These are phyloP conservation scores for Pygoscelis adeliae DNA, from an alignment of 2,113 vertebrate genomes.

Conservation along the genomic window DNA sequence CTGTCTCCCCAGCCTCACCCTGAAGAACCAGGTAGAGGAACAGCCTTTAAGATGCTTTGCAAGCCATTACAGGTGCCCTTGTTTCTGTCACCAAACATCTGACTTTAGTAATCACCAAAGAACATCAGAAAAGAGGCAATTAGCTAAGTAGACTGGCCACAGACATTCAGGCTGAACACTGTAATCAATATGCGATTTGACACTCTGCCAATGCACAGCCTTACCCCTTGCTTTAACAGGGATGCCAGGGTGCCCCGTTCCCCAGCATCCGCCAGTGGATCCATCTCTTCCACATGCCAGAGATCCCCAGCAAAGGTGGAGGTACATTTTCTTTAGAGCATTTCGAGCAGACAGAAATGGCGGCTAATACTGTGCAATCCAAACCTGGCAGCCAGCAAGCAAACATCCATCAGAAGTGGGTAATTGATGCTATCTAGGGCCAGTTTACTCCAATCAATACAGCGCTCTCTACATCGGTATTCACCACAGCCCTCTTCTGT, in stretches of 20 bases:
- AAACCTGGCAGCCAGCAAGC: slow-evolving; percentile 4
- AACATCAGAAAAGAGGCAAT: not conserved
- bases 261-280: fast-evolving
- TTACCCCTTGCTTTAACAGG: fast-evolving
- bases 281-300: fast-evolving
- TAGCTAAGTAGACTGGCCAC: not conserved
- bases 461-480: not conserved
- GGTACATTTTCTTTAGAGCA: fast-evolving
- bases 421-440: slow-evolving; percentile 59
- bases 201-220: not conserved
- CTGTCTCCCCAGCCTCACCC: not conserved
- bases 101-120: not conserved
- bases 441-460: slow-evolving; percentile 7
- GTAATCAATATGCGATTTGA: fast-evolving
- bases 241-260: not conserved
- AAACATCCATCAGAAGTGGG: slow-evolving; percentile 27
- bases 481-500: not conserved
- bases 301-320: not conserved
- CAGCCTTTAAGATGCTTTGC: not conserved
- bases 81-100: not conserved
- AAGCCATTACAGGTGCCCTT: not conserved
- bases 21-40: fast-evolving
- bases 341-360: not conserved
- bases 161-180: fast-evolving
- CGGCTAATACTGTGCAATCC: not conserved